phyloP scores from a whole-genome alignment of 2,888 invertebrate species.

The Noctua janthina region DNA sequence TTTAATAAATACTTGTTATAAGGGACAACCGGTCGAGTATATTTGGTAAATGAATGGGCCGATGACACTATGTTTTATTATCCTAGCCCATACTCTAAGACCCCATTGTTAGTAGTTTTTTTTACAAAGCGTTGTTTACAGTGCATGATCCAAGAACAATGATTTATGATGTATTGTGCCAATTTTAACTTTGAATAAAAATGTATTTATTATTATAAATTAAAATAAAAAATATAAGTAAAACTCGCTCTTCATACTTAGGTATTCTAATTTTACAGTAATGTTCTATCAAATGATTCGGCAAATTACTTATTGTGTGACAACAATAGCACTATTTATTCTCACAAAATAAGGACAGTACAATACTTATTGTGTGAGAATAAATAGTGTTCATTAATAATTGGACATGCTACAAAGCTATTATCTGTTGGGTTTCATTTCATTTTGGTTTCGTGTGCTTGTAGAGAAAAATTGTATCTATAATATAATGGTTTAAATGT shows the following conservation, averaged over 20 bases:
- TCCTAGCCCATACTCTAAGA: neutral
- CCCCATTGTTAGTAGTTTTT: neutral
- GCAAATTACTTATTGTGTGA: slow-evolving; percentile 14
- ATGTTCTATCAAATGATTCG: neutral
- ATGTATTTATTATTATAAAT: no score
- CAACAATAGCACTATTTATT: no score
- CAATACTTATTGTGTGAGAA: slow-evolving; percentile 15
- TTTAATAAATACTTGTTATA: neutral
- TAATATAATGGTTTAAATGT: slow-evolving; percentile 37
- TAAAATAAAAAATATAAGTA: no score
- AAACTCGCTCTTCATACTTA: neutral
- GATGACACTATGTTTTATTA: neutral
- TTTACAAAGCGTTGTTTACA: neutral
- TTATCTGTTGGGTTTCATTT: slow-evolving; percentile 30
- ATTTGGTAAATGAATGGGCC: neutral
- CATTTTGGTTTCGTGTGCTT: slow-evolving; percentile 22
- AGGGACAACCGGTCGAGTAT: neutral
- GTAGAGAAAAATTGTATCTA: slow-evolving; percentile 26
- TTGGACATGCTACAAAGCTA: slow-evolving; percentile 34
- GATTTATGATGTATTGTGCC: no score
- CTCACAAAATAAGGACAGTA: no score
- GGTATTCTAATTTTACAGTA: neutral
- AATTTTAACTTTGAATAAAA: no score
- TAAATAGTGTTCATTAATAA: slow-evolving; percentile 28
- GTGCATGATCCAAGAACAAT: neutral